phyloP scores from a whole-genome alignment of 2,888 invertebrate genomes.

The Ariolimax columbianus region DNA sequence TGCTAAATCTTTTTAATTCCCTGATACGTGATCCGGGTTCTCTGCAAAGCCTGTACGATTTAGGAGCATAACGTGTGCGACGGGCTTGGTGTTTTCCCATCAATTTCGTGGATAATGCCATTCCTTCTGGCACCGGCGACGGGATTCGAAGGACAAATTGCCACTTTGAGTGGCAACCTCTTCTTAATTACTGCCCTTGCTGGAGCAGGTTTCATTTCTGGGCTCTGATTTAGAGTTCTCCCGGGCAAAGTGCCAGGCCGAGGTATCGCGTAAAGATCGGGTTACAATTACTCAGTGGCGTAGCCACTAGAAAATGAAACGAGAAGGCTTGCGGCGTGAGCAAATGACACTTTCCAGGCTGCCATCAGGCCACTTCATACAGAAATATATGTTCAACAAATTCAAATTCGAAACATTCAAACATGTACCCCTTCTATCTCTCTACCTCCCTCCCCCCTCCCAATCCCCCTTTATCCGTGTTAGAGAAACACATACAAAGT shows the following conservation, averaged over 20 bases:
- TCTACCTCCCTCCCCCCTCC: too few relatives aligned
- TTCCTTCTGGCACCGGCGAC: slow-evolving; percentile 45
- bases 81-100: slow-evolving; percentile 46
- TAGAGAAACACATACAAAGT: too few relatives aligned
- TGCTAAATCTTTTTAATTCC: slow-evolving; percentile 49
- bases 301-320: too few relatives aligned
- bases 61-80: slow-evolving; percentile 45
- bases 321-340: too few relatives aligned
- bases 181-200: slow-evolving; percentile 55
- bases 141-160: slow-evolving; percentile 53
- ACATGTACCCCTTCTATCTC: too few relatives aligned
- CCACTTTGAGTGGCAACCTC: slow-evolving; percentile 53
- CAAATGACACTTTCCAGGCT: too few relatives aligned
- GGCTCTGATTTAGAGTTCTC: slow-evolving; percentile 49
- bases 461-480: too few relatives aligned
- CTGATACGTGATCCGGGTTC: slow-evolving; percentile 40
- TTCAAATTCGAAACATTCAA: too few relatives aligned
- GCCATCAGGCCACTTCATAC: too few relatives aligned
- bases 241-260: slow-evolving; percentile 34
- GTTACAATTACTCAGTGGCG: slow-evolving; percentile 35
- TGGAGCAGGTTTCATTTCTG: slow-evolving; percentile 49
- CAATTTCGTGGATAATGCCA: slow-evolving; percentile 49
- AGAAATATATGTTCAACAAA: too few relatives aligned
- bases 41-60: slow-evolving; percentile 41
- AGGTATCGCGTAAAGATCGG: slow-evolving; percentile 27